Percentiles rank a stretch among this genome's conserved stretches.
Evolutionary conservation across 2,113 vertebrate species (phyloP).

Genomic region (Chionis minor): DNA sequence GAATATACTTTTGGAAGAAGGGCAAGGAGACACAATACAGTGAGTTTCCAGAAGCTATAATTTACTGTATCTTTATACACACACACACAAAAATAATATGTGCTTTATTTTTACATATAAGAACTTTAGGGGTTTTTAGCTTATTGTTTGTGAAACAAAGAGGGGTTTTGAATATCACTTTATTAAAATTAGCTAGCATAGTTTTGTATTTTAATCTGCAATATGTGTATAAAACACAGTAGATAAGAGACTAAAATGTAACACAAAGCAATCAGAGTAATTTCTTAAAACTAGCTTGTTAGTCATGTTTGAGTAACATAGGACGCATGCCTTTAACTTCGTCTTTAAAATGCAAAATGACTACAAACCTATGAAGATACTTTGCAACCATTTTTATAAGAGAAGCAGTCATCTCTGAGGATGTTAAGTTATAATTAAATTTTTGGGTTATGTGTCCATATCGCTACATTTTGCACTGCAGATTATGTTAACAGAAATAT

Average conservation of each 20-base stretch:
- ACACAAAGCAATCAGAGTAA: not conserved
- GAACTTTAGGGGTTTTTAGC: not conserved
- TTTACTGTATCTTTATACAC: not conserved
- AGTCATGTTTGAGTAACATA: not conserved
- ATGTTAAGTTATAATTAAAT: not conserved
- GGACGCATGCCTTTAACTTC: not conserved
- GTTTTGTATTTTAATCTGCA: not conserved
- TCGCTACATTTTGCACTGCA: not conserved
- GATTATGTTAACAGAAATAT: not conserved
- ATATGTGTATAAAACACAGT: not conserved
- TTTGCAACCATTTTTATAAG: not conserved
- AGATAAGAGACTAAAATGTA: not conserved
- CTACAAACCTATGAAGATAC: not conserved
- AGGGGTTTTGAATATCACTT: not conserved
- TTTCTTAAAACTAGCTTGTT: not conserved
- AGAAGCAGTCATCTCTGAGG: not conserved
- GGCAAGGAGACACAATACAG: conserved; percentile 86
- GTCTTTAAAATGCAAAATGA: not conserved
- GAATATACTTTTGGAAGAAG: conserved; percentile 94
- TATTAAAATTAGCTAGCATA: not conserved
- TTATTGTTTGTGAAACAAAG: not conserved
- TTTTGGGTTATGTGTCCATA: not conserved
- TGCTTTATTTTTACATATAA: not conserved
- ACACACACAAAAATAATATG: not conserved
- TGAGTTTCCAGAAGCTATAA: conserved; percentile 65